phyloP scores from a whole-genome alignment of 2,797 vertebrate species.

The Oreochromis grahami region DNA sequence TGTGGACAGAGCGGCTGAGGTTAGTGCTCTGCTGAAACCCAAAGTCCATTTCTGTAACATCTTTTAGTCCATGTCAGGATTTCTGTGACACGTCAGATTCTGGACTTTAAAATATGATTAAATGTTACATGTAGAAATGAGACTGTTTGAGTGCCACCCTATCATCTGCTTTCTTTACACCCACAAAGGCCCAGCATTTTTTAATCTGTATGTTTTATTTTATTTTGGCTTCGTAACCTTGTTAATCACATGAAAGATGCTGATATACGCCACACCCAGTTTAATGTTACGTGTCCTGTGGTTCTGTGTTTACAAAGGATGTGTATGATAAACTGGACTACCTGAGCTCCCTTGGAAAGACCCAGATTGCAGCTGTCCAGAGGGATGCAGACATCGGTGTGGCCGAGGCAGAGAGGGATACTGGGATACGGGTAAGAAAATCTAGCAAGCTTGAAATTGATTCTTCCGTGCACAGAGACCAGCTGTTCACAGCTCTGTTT shows the following conservation, averaged over 20 bases:
- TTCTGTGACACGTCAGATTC: not conserved
- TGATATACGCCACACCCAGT: not conserved
- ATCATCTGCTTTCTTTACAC: not conserved
- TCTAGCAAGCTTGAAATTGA: not conserved
- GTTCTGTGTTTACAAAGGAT: slow-evolving; percentile 74
- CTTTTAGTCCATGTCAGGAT: not conserved
- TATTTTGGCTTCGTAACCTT: not conserved
- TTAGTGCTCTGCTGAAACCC: accelerated
- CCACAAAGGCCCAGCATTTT: not conserved
- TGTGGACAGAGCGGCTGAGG: not conserved
- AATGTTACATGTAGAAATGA: not conserved
- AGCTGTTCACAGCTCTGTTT: not conserved
- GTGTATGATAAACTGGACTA: slow-evolving; percentile 96
- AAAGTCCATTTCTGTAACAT: not conserved
- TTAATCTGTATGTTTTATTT: not conserved
- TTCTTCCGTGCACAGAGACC: not conserved
- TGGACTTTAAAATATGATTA: not conserved
- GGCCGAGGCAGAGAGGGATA: slow-evolving; percentile 92
- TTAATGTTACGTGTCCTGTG: not conserved
- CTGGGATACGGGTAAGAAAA: slow-evolving; percentile 86
- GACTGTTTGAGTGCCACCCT: not conserved
- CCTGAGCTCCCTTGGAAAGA: slow-evolving; percentile 93
- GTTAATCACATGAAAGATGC: not conserved
- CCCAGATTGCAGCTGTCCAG: slow-evolving; percentile 90
- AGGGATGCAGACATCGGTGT: slow-evolving; percentile 94